A percentile compares a stretch with the other conserved stretches of the same genome.
phyloP scores from a whole-genome alignment of 2,797 vertebrate species.

The Gymnodraco acuticeps region DNA sequence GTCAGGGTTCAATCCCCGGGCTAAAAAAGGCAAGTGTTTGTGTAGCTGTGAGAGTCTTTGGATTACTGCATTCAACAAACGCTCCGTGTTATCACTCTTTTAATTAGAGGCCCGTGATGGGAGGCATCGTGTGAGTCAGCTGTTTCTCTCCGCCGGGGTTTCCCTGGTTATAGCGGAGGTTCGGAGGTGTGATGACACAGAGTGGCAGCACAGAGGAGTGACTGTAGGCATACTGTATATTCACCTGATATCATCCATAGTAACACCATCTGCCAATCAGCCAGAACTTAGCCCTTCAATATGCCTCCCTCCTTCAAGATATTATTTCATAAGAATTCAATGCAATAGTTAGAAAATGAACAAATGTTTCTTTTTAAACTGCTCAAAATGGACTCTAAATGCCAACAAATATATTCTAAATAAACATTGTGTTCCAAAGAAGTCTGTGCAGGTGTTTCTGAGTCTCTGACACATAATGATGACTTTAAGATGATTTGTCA shows the following conservation, averaged over 20 bases:
- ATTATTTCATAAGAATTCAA: neutral
- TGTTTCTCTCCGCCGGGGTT: conserved; percentile 49
- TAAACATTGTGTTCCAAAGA: neutral
- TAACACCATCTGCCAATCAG: conserved; percentile 5
- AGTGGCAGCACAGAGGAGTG: conserved; percentile 17
- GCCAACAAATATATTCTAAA: neutral
- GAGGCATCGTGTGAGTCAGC: conserved; percentile 64
- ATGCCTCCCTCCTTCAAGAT: neutral
- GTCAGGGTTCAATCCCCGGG: conserved; percentile 38
- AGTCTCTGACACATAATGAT: neutral
- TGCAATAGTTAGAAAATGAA: neutral
- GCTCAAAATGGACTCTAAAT: no score
- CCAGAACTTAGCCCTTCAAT: neutral
- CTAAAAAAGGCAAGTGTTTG: conserved; percentile 34
- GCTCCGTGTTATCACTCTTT: conserved; percentile 43
- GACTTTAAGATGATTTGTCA: neutral
- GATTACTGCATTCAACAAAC: conserved; percentile 43
- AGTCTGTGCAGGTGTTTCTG: neutral
- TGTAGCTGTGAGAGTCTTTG: conserved; percentile 22
- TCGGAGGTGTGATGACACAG: conserved; percentile 33
- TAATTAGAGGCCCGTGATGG: conserved; percentile 52
- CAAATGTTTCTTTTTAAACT: no score
- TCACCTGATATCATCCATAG: conserved; percentile 2
- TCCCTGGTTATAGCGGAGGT: conserved; percentile 29
- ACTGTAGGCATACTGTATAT: conserved; percentile 6